phyloP scores from a whole-genome alignment of 2,888 invertebrate species.

The Eumacrocentrus americanus region DNA sequence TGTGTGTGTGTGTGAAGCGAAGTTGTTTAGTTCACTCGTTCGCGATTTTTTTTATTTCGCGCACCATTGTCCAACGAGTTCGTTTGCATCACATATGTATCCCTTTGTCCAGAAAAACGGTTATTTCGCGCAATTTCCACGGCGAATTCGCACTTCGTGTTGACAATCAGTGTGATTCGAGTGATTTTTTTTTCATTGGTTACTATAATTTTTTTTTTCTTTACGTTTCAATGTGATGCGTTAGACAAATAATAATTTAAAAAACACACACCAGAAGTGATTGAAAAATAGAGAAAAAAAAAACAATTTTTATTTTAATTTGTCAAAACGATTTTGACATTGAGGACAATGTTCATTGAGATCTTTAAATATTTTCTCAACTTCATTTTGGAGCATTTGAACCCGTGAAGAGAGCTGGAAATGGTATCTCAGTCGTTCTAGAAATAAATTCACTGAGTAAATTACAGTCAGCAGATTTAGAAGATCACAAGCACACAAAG shows the following conservation, averaged over 20 bases:
- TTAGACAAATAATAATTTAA: neutral
- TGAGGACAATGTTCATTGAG: too few relatives aligned
- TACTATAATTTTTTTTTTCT: neutral
- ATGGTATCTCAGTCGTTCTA: too few relatives aligned
- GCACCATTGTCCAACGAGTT: neutral
- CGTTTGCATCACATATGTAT: neutral
- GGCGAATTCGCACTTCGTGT: neutral
- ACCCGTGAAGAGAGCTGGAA: too few relatives aligned
- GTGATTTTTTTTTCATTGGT: constrained; percentile 1
- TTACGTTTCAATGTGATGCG: too few relatives aligned
- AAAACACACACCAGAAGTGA: neutral
- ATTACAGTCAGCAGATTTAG: too few relatives aligned
- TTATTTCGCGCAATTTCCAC: neutral
- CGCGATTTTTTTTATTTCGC: neutral
- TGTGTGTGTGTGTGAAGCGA: neutral
- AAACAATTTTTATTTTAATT: neutral
- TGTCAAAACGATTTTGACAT: neutral
- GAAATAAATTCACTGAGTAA: too few relatives aligned
- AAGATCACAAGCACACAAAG: too few relatives aligned
- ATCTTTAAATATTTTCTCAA: too few relatives aligned
- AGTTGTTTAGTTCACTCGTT: too few relatives aligned
- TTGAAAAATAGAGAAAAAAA: neutral
- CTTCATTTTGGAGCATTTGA: too few relatives aligned
- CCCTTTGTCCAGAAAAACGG: neutral
- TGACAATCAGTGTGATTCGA: neutral